Percentiles rank a stretch among this genome's conserved stretches.
phyloP scores from a whole-genome alignment of 2,113 vertebrate species.

The Phocoena sinus region DNA sequence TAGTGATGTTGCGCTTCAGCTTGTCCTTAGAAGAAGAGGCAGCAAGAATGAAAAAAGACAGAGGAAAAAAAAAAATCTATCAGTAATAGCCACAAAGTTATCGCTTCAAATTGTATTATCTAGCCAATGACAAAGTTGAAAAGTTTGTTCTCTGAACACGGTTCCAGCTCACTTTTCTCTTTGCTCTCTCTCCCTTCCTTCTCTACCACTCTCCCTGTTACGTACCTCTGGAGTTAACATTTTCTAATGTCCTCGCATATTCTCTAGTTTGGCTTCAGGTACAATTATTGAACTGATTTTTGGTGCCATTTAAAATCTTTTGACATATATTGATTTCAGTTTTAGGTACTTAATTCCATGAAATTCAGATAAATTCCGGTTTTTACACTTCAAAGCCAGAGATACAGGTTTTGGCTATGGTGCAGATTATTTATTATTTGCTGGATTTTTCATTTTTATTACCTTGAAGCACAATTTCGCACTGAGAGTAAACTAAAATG shows the following conservation, averaged over 20 bases:
- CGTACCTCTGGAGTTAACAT: background rate
- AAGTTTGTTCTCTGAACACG: background rate
- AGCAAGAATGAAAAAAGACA: background rate
- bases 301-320: background rate
- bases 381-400: constrained; percentile 69
- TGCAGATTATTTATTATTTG: constrained; percentile 59
- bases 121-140: background rate
- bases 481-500: constrained; percentile 56
- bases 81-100: background rate
- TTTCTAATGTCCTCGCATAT: background rate
- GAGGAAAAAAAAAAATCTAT: background rate
- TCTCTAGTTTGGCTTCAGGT: background rate
- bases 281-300: constrained; percentile 9
- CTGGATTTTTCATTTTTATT: constrained; percentile 75
- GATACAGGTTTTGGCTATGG: constrained; percentile 1
- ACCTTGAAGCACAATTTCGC: constrained; percentile 57
- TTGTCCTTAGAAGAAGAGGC: background rate
- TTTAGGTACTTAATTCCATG: constrained; percentile 30
- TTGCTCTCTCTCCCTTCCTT: background rate
- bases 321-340: background rate
- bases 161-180: background rate
- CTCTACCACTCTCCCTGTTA: background rate
- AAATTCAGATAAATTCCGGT: background rate
- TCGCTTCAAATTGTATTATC: background rate
- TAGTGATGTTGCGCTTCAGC: background rate